Evolutionary conservation across 2,113 vertebrate species (phyloP), one percentile per base, ranked within the genome.

Genomic region (Gulo gulo): DNA sequence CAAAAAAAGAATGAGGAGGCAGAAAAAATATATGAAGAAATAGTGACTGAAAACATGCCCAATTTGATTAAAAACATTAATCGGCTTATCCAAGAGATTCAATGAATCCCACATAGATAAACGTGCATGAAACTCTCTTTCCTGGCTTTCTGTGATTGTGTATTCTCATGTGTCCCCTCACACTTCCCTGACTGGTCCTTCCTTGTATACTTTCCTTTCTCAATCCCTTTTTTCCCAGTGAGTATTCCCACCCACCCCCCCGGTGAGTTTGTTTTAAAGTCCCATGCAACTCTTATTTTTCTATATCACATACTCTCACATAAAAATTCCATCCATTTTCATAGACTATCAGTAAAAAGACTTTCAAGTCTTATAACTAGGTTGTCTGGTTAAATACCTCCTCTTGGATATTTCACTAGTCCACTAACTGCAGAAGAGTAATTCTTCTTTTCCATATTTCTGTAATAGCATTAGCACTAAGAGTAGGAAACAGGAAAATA

Each of bases 31-130:
- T 5, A 45, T 42, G 26, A 63, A 69, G 88, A 86, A 71, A 67
- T 34, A 78, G 39, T 39, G 24, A 61, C n/a, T 73, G 12, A 83
- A 94, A 92, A 55, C 14, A 69, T 50, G 84, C 42, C 63, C 65
- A 57, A 71, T 84, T 94, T 94, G 13, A 96, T 79, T 61, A 39
- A 88, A 95, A 95, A 71, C 67, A 85, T 71, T 81, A 61, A 87
- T 80, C 34, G 55, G 6, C 10, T 76, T 69, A 79, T 52, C 0
- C 6, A 84, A 80, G 55, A 90, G 79, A 36, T 8, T 69, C 39
- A 88, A 88, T 11, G 7, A 83, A 89, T 10, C 12, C 20, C 76
- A 79, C 34, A 34, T 59, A 87, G 39, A 65, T 86, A 71, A 79
- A 39, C 4, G 1, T 50, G 2, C 69, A n/a, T 93, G 71, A 88